Conservation (phyloP, 2,113 vertebrate genomes). For the Melanostigma gelatinosum region DNA sequence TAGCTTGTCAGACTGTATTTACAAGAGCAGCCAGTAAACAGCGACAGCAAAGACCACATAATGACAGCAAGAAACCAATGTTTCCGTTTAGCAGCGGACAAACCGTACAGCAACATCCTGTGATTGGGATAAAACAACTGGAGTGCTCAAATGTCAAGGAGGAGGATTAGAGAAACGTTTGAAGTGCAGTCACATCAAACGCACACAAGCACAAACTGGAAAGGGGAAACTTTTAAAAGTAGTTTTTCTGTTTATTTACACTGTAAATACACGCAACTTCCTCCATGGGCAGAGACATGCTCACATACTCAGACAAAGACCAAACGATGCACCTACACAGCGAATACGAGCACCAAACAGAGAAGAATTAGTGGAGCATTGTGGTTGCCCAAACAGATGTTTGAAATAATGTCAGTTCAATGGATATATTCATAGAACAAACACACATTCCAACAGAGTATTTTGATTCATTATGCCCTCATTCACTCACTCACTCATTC, state of each 20-base stretch:
- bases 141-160: slow-evolving; percentile 50
- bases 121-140: slow-evolving; percentile 55
- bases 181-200: slow-evolving; percentile 58
- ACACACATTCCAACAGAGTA: slow-evolving; percentile 12
- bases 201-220: slow-evolving; percentile 35
- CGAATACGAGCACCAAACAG: not conserved
- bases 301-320: slow-evolving; percentile 35
- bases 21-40: slow-evolving; percentile 12
- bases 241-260: slow-evolving; percentile 59
- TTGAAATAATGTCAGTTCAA: slow-evolving; percentile 29
- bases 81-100: slow-evolving; percentile 36
- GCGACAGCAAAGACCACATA: slow-evolving; percentile 6
- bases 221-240: slow-evolving; percentile 32
- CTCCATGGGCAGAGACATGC: slow-evolving; percentile 39
- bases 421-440: not conserved
- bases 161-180: slow-evolving; percentile 56
- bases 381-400: slow-evolving; percentile 14
- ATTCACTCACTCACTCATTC: slow-evolving; percentile 11
- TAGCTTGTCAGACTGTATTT: slow-evolving; percentile 15
- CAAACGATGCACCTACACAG: slow-evolving; percentile 4
- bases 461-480: slow-evolving; percentile 18
- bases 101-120: slow-evolving; percentile 36
- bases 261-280: slow-evolving; percentile 28
- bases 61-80: slow-evolving; percentile 30
- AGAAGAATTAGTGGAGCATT: not conserved